Conservation (phyloP, 1,140 invertebrate species). For the Adelges cooleyi region DNA sequence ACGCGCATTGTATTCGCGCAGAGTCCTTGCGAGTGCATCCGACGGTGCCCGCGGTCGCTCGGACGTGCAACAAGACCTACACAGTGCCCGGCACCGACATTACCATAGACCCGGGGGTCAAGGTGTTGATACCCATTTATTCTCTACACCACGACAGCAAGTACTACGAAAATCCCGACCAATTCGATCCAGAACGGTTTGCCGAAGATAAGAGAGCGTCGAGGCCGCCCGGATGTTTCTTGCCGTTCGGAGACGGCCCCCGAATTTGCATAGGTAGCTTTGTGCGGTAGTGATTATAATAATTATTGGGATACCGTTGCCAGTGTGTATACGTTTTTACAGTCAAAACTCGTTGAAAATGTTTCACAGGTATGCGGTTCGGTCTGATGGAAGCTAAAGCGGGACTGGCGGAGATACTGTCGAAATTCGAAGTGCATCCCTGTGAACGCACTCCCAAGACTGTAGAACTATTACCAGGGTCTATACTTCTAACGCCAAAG, state of each 20-base stretch:
- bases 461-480: conserved; percentile 22
- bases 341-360: too few species aligned
- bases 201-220: conserved; percentile 39
- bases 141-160: conserved; percentile 48
- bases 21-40: too few species aligned
- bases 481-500: conserved; percentile 29
- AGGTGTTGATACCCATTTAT: conserved; percentile 41
- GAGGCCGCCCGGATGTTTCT: conserved; percentile 37
- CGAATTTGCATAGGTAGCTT: conserved; percentile 43
- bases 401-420: conserved; percentile 37
- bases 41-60: too few species aligned
- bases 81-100: conserved; percentile 41
- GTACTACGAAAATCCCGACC: conserved; percentile 54
- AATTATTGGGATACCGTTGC: too few species aligned
- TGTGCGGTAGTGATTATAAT: too few species aligned
- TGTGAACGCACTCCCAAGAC: conserved; percentile 27
- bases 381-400: conserved; percentile 45
- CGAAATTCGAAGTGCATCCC: conserved; percentile 24
- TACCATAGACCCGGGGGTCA: conserved; percentile 40
- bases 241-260: conserved; percentile 46
- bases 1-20: too few species aligned
- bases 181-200: conserved; percentile 64
- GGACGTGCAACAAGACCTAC: too few species aligned
- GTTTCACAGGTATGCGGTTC: conserved; percentile 39
- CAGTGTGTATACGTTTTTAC: too few species aligned